These are phyloP conservation scores for Orthonychiurus folsomi DNA, from an alignment of 2,888 invertebrate species.

Conservation along the genomic window DNA sequence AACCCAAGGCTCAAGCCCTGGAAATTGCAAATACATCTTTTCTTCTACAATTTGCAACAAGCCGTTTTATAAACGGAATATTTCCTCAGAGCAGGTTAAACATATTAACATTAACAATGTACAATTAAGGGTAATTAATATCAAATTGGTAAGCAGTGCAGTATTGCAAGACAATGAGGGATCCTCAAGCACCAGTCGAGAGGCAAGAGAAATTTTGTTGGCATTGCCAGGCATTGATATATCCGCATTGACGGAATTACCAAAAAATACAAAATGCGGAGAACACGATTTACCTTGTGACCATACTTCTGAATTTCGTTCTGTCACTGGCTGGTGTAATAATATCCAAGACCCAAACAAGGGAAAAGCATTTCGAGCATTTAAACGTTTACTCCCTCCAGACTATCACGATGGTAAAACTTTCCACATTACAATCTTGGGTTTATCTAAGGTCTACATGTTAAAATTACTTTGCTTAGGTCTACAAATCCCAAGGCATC, in stretches of 20 bases:
- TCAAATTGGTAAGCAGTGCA: conserved; percentile 26
- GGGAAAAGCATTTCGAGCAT: conserved; percentile 46
- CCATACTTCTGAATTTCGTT: conserved; percentile 46
- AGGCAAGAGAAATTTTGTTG: conserved; percentile 45
- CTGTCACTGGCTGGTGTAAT: conserved; percentile 48
- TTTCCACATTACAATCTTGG: not conserved
- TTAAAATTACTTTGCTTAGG: conserved; percentile 13
- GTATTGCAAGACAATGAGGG: conserved; percentile 44
- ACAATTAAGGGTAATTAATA: too few species aligned
- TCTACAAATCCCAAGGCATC: conserved; percentile 26
- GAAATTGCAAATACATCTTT: conserved; percentile 48
- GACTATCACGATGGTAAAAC: conserved; percentile 46
- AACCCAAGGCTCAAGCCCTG: conserved; percentile 47
- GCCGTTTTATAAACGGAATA: conserved; percentile 45
- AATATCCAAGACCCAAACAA: conserved; percentile 46
- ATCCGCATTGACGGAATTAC: conserved; percentile 45
- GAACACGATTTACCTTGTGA: conserved; percentile 48
- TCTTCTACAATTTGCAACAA: conserved; percentile 47
- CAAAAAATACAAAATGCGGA: conserved; percentile 45
- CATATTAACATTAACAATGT: too few species aligned
- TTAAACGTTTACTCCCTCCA: conserved; percentile 45
- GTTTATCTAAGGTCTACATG: not conserved
- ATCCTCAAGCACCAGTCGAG: conserved; percentile 40
- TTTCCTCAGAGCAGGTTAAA: conserved; percentile 21
- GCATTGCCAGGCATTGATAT: conserved; percentile 47